Base-by-base conservation (phyloP, 2,797 vertebrate genomes). In the Helicolenus hilgendorfi region DNA sequence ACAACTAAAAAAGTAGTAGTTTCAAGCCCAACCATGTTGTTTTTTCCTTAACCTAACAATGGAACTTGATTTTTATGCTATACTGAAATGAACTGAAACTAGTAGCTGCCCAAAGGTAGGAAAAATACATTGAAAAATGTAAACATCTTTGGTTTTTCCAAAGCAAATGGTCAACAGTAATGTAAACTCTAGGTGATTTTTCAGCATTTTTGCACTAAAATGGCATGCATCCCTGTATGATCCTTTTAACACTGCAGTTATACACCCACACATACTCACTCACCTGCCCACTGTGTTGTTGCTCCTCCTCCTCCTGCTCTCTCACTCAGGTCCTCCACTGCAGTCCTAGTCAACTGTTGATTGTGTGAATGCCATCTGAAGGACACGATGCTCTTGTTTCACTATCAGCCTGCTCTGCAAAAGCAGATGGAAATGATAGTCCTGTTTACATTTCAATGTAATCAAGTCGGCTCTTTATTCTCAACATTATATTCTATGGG, bases 311-410 rank as follows among this genome's bases (percentile, higher is more conserved):
- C 60, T 31, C 58, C 15, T 55, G 15, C 69, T 36, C 83, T 29
- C 71, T 64, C 80, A 55, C 76, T 73, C 77, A 67, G 56, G 35
- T 79, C 69, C 56, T 79, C 77, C 63, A 4, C 79, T 92, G 76
- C 67, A 83, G 79, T 58, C 64, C 53, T 67, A 84, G 60, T 91
- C 65, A 89, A 72, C 85, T 88, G 92, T 85, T 91, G 89, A 79
- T 53, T 55, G 55, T 84, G 82, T 92, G 79, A 92, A 91, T 86
- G 88, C 64, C 79, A 76, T 86, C 77, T 93, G 87, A 94, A 94
- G 90, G 93, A 88, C 89, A 81, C 26, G 0, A 31, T 67, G 56
- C 74, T 92, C 81, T 62, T 80, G 27, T 92, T 92, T 89, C 77
- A 84, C 81, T 64, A 53, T 81, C 62, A 72, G 58, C 59, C 67